Percentiles rank a stretch among this genome's conserved stretches.
Evolutionary conservation across 2,888 invertebrate genomes (phyloP).

Genomic region (Troides oblongomaculatus): DNA sequence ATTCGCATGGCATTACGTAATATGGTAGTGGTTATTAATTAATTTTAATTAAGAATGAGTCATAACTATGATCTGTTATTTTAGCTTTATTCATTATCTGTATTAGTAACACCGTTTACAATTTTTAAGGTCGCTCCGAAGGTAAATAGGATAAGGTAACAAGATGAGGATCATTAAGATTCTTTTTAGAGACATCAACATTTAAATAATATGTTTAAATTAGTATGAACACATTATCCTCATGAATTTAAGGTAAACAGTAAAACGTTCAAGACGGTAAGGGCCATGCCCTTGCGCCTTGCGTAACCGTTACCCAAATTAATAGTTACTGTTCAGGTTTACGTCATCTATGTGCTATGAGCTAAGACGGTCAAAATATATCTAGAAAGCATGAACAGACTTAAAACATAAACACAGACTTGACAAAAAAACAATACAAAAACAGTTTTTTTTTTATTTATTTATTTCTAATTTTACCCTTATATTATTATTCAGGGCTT

Average conservation of each 20-base stretch:
- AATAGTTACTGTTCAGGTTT: constrained; percentile 3
- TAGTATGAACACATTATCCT: constrained; percentile 23
- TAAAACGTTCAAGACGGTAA: constrained; percentile 17
- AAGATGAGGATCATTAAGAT: constrained; percentile 2
- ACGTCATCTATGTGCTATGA: not conserved
- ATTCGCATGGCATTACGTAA: too few relatives aligned
- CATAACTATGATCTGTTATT: not conserved
- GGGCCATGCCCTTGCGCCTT: constrained; percentile 42
- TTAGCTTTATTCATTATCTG: constrained; percentile 5
- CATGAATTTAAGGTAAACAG: constrained; percentile 22
- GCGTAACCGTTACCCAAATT: constrained; percentile 37
- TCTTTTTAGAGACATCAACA: constrained; percentile 12
- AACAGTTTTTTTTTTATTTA: too few relatives aligned
- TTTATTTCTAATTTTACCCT: too few relatives aligned
- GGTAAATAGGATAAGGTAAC: not conserved
- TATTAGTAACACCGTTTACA: not conserved
- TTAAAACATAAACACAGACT: too few relatives aligned
- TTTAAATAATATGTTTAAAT: constrained; percentile 17
- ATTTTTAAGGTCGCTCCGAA: constrained; percentile 10
- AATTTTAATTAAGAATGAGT: not conserved
- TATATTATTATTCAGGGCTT: too few relatives aligned
- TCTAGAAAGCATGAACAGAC: too few relatives aligned
- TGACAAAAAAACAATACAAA: too few relatives aligned
- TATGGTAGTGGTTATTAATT: not conserved
- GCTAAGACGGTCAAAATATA: not conserved